Conservation (phyloP, 2,113 vertebrate genomes). For the Zonotrichia leucophrys region DNA sequence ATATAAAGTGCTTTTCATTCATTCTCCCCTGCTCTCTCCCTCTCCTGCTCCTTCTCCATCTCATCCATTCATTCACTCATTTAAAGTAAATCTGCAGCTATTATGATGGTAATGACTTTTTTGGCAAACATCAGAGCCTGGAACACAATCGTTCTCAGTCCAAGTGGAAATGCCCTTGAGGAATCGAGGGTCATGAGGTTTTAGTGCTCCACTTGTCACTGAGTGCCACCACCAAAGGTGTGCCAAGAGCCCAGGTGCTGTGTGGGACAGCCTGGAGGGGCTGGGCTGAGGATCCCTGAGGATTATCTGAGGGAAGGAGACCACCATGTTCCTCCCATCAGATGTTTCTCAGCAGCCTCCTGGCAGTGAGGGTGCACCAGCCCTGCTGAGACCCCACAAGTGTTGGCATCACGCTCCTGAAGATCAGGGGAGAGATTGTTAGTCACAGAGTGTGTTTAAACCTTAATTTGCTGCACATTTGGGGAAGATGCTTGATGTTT, state of each 20-base stretch:
- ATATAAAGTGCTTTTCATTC: background rate
- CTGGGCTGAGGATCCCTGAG: background rate
- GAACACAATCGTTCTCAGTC: background rate
- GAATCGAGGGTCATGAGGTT: background rate
- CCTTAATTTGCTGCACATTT: background rate
- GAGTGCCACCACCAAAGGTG: background rate
- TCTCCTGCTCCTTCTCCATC: background rate
- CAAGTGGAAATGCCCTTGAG: background rate
- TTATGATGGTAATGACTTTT: slow-evolving; percentile 5
- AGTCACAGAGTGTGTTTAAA: background rate
- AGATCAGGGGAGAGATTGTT: background rate
- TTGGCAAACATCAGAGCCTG: background rate
- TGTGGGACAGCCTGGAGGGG: background rate
- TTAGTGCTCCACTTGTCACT: background rate
- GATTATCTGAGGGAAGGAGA: background rate
- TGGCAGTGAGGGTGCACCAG: background rate
- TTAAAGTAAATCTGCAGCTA: background rate
- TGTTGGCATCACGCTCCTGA: background rate
- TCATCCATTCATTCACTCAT: background rate
- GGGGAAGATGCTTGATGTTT: background rate
- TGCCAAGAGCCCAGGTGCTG: background rate
- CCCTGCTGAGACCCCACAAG: background rate
- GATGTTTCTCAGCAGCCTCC: background rate
- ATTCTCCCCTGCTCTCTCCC: background rate
- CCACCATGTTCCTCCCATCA: too few relatives aligned